Conservation (phyloP, 2,888 invertebrate genomes). For the Nomada lathburiana region DNA sequence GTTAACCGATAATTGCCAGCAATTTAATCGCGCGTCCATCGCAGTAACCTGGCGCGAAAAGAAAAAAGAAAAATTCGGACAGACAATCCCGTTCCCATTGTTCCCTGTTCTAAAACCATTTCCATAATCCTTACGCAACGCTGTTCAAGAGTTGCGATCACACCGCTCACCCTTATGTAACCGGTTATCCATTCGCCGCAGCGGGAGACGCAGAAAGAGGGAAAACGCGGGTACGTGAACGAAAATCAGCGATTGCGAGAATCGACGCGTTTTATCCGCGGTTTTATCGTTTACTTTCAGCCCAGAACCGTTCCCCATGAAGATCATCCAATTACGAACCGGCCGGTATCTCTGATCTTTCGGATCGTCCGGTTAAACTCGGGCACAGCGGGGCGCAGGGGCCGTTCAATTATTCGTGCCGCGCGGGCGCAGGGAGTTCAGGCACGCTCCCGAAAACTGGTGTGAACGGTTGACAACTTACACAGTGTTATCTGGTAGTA, state of each 20-base stretch:
- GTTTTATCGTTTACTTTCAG: slow-evolving; percentile 72
- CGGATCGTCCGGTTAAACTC: slow-evolving; percentile 41
- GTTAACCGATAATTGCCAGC: no score
- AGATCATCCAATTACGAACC: slow-evolving; percentile 82
- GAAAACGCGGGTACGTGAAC: slow-evolving; percentile 12
- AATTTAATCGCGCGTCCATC: no score
- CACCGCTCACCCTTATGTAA: slow-evolving; percentile 50
- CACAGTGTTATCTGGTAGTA: slow-evolving; percentile 82
- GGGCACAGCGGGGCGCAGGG: slow-evolving; percentile 12
- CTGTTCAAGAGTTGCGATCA: slow-evolving; percentile 45
- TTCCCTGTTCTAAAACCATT: not conserved
- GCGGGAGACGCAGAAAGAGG: not conserved
- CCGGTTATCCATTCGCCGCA: not conserved
- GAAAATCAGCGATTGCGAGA: slow-evolving; percentile 51
- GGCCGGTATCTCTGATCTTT: slow-evolving; percentile 76
- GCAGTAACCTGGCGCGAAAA: not conserved
- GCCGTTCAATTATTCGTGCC: slow-evolving; percentile 73
- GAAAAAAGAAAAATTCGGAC: slow-evolving; percentile 5
- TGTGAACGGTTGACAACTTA: slow-evolving; percentile 81
- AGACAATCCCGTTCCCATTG: slow-evolving; percentile 3
- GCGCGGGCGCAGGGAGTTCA: slow-evolving; percentile 11
- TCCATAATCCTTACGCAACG: slow-evolving; percentile 36
- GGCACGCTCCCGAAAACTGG: slow-evolving; percentile 71
- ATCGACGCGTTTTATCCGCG: slow-evolving; percentile 61
- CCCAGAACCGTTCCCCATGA: slow-evolving; percentile 80